A percentile compares a stretch with the other conserved stretches of the same genome.
Conservation (phyloP, 2,797 vertebrate genomes). For the Gambusia yucatana region DNA sequence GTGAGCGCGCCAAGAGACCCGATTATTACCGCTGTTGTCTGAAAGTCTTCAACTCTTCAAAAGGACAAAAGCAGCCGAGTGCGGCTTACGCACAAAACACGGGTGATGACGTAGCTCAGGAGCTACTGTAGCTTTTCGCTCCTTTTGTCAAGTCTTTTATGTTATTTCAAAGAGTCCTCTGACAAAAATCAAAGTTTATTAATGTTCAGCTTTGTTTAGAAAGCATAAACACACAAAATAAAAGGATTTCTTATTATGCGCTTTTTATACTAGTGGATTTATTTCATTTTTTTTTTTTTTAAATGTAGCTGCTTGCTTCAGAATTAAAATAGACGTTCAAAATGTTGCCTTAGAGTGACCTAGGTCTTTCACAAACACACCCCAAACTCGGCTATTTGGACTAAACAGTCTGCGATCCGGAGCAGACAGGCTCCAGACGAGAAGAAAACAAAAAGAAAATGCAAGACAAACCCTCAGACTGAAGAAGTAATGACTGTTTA, state of each 20-base stretch:
- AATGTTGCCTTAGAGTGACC: not conserved
- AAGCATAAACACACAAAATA: not conserved
- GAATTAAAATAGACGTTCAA: not conserved
- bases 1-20: not conserved
- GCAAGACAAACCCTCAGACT: constrained; percentile 3
- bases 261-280: not conserved
- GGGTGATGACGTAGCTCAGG: constrained; percentile 15
- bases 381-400: not conserved
- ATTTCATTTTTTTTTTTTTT: too few species aligned
- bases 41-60: not conserved
- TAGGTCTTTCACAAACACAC: not conserved
- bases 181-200: not conserved
- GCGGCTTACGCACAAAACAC: not conserved
- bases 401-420: not conserved
- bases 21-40: not conserved
- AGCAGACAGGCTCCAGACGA: not conserved
- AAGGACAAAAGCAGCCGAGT: constrained; percentile 12
- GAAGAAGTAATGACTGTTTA: constrained; percentile 3
- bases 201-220: not conserved
- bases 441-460: not conserved
- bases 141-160: not conserved
- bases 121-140: constrained; percentile 9
- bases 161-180: not conserved
- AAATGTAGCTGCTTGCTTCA: not conserved
- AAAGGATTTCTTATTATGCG: not conserved